These are phyloP conservation scores for Pelusios castaneus DNA, from an alignment of 2,113 vertebrate species.

Conservation along the genomic window DNA sequence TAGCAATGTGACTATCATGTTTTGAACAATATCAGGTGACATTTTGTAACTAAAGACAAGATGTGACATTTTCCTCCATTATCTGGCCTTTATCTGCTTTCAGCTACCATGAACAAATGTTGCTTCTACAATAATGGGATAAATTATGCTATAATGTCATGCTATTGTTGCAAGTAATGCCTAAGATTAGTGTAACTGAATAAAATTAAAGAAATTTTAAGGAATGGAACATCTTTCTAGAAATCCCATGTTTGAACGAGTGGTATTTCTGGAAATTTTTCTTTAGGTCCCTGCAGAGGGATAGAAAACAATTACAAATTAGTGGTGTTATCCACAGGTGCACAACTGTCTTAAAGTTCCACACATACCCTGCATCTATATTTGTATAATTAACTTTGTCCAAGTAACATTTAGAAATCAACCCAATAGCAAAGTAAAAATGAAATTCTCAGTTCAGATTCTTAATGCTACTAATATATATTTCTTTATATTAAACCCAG, in stretches of 20 bases:
- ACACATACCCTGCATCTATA: not conserved
- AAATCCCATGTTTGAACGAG: not conserved
- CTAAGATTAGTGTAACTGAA: too few species aligned
- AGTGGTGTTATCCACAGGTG: not conserved
- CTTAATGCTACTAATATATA: not conserved
- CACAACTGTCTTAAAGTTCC: constrained; percentile 16
- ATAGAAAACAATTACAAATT: constrained; percentile 23
- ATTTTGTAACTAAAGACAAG: constrained; percentile 18
- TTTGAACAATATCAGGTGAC: not conserved
- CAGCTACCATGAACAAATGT: not conserved
- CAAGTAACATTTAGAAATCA: constrained; percentile 14
- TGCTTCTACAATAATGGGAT: constrained; percentile 5
- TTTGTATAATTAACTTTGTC: not conserved
- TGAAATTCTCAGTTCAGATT: not conserved
- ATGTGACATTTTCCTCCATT: not conserved
- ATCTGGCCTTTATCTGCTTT: not conserved
- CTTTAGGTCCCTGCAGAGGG: not conserved
- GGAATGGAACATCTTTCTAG: not conserved
- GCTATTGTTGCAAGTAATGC: too few species aligned
- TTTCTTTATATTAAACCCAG: not conserved
- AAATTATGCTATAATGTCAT: constrained; percentile 20
- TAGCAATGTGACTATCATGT: not conserved
- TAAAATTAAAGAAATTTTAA: too few species aligned
- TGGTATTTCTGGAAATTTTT: constrained; percentile 31
- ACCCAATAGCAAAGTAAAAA: not conserved